Conservation (phyloP, 1,140 invertebrate species). For the Nomia melanderi region DNA sequence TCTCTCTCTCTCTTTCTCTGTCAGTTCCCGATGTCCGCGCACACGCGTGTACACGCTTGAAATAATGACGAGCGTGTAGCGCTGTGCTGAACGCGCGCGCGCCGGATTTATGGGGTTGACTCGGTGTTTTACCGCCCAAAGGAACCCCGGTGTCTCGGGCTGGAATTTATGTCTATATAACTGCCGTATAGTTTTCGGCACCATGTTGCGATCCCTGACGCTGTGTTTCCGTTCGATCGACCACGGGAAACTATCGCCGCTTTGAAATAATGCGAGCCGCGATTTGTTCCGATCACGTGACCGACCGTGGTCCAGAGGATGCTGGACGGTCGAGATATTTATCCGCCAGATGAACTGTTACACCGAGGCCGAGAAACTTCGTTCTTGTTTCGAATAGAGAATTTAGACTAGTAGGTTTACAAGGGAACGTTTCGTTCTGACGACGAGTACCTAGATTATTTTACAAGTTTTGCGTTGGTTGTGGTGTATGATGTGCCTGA, state of each 20-base stretch:
- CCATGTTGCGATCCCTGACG: constrained; percentile 39
- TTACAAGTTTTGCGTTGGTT: no score
- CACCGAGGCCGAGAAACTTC: no score
- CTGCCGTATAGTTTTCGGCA: constrained; percentile 43
- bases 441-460: no score
- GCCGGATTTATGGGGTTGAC: constrained; percentile 51
- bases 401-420: no score
- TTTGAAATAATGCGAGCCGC: constrained; percentile 15
- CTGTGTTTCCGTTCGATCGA: constrained; percentile 23
- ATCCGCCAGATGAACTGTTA: not conserved
- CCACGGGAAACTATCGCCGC: constrained; percentile 3
- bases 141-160: constrained; percentile 27
- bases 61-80: constrained; percentile 53
- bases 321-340: not conserved
- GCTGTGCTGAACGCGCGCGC: not conserved
- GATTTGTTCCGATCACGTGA: not conserved
- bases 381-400: no score
- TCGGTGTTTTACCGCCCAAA: constrained; percentile 53
- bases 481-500: no score
- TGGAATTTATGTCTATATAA: constrained; percentile 59
- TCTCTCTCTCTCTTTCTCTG: not conserved
- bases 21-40: not conserved
- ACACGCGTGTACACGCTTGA: constrained; percentile 40
- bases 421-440: no score
- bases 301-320: not conserved